Evolutionary conservation across 2,888 invertebrate genomes (phyloP), one percentile per base, ranked within the genome.

Genomic region (Lysandra bellargus): DNA sequence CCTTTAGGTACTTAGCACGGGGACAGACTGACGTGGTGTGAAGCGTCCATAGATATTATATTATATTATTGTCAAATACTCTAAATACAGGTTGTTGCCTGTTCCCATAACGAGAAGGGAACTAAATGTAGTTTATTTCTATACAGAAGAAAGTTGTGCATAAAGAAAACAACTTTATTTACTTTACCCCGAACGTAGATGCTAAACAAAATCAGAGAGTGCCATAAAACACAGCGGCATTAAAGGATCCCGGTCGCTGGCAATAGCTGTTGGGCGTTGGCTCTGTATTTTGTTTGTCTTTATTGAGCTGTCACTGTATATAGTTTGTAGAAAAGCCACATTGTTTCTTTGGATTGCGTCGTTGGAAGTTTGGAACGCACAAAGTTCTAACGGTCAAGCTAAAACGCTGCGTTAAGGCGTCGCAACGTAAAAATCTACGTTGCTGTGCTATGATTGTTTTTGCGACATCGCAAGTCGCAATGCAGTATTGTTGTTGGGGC

Each of bases 121-220:
- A 61, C 61, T 23, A 7, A 23, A 61, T 9, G 23, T 61, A 61
- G 7, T 61, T 61, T 30, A 69, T 69, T 33, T 23, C 1, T 69
- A 33, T 12, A 69, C 23, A 30, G 6, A 9, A 30, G 12, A 69
- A 23, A 9, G 33, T 69, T 30, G 64, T 30, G 14, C 12, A 30
- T 69, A 69, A 69, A 14, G 30, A 33, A 14, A 69, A 69, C 64
- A 69, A 69, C 12, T 69, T 69, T 69, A 69, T 69, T 69, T 69
- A 4, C 64, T 69, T 69, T 33, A 64, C 33, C 33, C 64, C 64
- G 12, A 69, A 69, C 30, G 64, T 69, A 69, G 64, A 69, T 30
- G 64, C 30, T 69, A 30, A 30, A 69, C 30, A 69, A 69, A 69
- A 69, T 69, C 30, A 69, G 30, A 69, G 33, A 33, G 17, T 64